Conservation (phyloP, 1,140 invertebrate genomes). For the Diuraphis noxia region DNA sequence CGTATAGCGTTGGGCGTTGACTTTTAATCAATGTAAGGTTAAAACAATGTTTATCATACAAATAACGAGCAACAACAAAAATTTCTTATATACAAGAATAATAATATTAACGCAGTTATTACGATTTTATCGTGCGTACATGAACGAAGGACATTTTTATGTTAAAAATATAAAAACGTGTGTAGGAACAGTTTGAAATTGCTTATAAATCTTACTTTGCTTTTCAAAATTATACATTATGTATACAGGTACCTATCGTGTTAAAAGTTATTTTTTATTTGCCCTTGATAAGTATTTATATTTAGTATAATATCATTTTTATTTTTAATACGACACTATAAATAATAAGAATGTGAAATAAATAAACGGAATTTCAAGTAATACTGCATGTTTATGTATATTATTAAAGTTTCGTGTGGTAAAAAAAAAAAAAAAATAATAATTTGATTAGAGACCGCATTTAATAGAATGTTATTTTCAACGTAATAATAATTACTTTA, state of each 20-base stretch:
- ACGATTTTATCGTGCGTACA: background rate
- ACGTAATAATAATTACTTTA: constrained; percentile 7
- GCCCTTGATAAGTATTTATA: background rate
- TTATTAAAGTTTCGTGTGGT: background rate
- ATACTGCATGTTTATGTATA: background rate
- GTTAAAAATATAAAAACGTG: constrained; percentile 2
- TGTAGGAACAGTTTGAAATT: background rate
- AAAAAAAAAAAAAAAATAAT: background rate
- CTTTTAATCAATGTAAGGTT: constrained; percentile 27
- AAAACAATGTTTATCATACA: constrained; percentile 30
- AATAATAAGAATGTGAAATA: background rate
- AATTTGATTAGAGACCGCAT: background rate
- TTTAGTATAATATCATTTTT: background rate
- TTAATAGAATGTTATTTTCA: background rate
- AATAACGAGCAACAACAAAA: background rate
- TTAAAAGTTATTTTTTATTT: constrained; percentile 2
- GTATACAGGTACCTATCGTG: background rate
- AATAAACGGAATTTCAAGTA: background rate
- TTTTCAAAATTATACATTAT: background rate
- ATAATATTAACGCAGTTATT: background rate
- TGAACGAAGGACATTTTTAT: background rate
- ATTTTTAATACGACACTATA: background rate
- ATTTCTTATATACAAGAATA: background rate
- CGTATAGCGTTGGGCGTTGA: background rate
- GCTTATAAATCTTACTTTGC: background rate